Percentiles rank a stretch among this genome's conserved stretches.
Conservation (phyloP, 2,113 vertebrate genomes). For the Cryptomyrus ogoouensis region DNA sequence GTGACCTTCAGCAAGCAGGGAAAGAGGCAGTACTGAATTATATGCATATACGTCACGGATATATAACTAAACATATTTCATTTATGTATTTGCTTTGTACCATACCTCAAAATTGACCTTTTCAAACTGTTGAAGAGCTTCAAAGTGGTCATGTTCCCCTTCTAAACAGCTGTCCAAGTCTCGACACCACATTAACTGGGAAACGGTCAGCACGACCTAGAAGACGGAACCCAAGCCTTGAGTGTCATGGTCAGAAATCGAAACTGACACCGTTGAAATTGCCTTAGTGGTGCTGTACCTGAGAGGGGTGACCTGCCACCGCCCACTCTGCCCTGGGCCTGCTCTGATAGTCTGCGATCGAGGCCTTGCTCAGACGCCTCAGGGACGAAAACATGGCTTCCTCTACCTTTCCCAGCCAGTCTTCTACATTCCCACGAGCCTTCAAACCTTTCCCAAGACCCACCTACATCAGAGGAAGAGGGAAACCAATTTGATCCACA, state of each 20-base stretch:
- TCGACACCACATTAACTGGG: constrained; percentile 77
- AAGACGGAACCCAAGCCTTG: constrained; percentile 22
- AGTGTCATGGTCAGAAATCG: background rate
- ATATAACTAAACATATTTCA: background rate
- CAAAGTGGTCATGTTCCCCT: constrained; percentile 47
- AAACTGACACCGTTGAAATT: background rate
- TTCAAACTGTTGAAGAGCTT: constrained; percentile 68
- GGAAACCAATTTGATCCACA: background rate
- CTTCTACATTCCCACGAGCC: constrained; percentile 74
- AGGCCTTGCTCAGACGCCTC: constrained; percentile 64
- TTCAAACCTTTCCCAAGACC: constrained; percentile 69
- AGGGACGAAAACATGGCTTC: constrained; percentile 72
- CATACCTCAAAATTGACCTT: constrained; percentile 65
- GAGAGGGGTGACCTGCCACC: constrained; percentile 68
- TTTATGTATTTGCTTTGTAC: background rate
- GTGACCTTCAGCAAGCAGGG: background rate
- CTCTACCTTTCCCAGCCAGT: constrained; percentile 79
- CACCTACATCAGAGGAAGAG: constrained; percentile 48
- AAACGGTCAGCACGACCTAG: constrained; percentile 74
- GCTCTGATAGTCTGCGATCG: constrained; percentile 69
- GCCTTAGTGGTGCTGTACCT: constrained; percentile 49
- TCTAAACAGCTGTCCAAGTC: constrained; percentile 69
- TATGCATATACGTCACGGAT: background rate
- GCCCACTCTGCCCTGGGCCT: constrained; percentile 66
- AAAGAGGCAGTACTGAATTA: background rate